A percentile compares a stretch with the other conserved stretches of the same genome.
phyloP scores from a whole-genome alignment of 2,113 vertebrate species.

The Candoia aspera region DNA sequence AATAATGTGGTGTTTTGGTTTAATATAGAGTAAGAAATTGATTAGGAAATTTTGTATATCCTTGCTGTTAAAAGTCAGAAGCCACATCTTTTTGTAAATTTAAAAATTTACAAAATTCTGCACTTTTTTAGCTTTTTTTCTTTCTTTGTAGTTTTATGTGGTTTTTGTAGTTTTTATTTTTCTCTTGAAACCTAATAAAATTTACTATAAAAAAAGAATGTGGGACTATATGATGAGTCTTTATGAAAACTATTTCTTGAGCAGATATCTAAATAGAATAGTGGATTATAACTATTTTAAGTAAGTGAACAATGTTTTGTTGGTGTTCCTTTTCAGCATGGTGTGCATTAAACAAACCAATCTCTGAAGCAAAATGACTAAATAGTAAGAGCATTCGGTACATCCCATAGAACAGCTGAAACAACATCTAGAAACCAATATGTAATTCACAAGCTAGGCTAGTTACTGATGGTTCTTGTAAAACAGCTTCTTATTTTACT shows the following conservation, averaged over 20 bases:
- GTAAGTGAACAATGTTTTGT: background rate
- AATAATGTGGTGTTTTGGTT: no score
- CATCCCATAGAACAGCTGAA: constrained; percentile 14
- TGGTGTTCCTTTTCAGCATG: background rate
- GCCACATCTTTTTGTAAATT: no score
- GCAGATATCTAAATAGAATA: background rate
- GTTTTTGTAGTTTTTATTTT: no score
- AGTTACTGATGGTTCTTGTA: constrained; percentile 17
- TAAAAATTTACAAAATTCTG: no score
- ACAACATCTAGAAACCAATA: constrained; percentile 14
- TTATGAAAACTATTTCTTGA: background rate
- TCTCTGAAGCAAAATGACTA: background rate
- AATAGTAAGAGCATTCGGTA: background rate
- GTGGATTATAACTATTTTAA: background rate
- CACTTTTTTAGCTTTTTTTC: no score
- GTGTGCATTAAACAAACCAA: background rate
- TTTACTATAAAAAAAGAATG: no score
- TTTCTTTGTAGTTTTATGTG: no score
- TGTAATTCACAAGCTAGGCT: constrained; percentile 4
- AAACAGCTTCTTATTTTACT: constrained; percentile 16
- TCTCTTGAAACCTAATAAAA: no score
- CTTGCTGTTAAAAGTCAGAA: no score
- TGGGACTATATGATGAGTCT: background rate
- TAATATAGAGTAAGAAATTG: no score
- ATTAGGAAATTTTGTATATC: no score